Evolutionary conservation across 2,113 vertebrate genomes (phyloP).

Genomic region (Phainopepla nitens): DNA sequence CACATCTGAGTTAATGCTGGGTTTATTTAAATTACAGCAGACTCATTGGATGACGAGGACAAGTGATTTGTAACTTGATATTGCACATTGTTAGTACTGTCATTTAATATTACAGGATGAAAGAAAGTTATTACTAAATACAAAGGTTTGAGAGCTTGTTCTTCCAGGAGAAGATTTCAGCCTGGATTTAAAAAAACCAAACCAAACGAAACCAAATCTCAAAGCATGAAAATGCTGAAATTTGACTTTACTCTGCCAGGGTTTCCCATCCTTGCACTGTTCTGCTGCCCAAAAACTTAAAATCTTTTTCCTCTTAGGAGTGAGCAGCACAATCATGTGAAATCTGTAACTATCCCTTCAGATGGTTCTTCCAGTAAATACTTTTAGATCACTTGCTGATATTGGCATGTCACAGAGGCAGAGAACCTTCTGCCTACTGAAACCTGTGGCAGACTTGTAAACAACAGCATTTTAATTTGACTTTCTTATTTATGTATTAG

Average conservation of each 20-base stretch:
- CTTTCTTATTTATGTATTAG: not conserved
- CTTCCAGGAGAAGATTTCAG: not conserved
- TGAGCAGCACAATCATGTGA: not conserved
- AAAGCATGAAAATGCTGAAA: not conserved
- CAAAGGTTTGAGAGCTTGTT: not conserved
- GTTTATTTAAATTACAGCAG: constrained; percentile 24
- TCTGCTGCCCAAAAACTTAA: not conserved
- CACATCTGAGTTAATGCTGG: not conserved
- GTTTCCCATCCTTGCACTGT: not conserved
- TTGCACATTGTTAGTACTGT: not conserved
- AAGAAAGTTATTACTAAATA: not conserved
- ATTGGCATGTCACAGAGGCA: not conserved
- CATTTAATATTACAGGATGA: constrained; percentile 4
- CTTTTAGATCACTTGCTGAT: not conserved
- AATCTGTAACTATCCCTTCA: not conserved
- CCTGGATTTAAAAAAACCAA: not conserved
- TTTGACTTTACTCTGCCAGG: not conserved
- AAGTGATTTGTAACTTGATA: constrained; percentile 4
- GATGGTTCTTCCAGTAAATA: not conserved
- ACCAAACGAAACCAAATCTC: not conserved
- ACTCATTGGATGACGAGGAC: constrained; percentile 6
- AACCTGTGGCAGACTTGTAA: not conserved
- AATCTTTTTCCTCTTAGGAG: not conserved
- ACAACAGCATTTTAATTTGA: not conserved
- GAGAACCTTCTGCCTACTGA: not conserved